Conservation (phyloP, 2,888 invertebrate species). For the Agrochola litura region DNA sequence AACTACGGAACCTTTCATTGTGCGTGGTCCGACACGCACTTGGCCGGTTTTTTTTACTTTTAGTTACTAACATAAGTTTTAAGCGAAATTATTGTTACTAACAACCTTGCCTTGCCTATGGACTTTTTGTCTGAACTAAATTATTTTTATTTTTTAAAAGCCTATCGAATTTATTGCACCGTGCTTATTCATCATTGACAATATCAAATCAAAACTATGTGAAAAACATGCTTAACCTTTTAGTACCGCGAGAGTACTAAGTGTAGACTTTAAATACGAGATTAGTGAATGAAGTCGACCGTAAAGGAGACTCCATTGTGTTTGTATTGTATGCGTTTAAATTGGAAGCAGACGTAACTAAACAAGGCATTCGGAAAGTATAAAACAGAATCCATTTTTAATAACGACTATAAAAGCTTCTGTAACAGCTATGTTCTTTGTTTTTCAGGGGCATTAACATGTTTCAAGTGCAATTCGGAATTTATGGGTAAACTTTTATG, state of each 20-base stretch:
- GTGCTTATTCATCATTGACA: background rate
- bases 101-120: no score
- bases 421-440: slow-evolving; percentile 4
- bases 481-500: slow-evolving; percentile 17
- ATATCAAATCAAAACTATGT: background rate
- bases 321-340: slow-evolving; percentile 7
- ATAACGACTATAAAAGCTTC: slow-evolving; percentile 7
- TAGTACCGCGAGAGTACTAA: background rate
- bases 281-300: slow-evolving; percentile 45
- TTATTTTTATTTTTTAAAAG: no score
- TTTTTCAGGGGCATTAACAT: slow-evolving; percentile 28
- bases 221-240: background rate
- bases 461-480: slow-evolving; percentile 24
- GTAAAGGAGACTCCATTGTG: slow-evolving; percentile 34
- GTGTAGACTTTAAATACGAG: slow-evolving; percentile 8
- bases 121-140: no score
- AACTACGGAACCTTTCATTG: no score
- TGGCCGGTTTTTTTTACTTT: no score
- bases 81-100: no score
- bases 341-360: slow-evolving; percentile 27
- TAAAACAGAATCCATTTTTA: slow-evolving; percentile 31
- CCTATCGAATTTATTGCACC: background rate
- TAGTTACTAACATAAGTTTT: no score
- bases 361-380: slow-evolving; percentile 32
- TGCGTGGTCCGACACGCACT: no score